Evolutionary conservation across 2,888 invertebrate species (phyloP).

Genomic region (Xestobium rufovillosum): DNA sequence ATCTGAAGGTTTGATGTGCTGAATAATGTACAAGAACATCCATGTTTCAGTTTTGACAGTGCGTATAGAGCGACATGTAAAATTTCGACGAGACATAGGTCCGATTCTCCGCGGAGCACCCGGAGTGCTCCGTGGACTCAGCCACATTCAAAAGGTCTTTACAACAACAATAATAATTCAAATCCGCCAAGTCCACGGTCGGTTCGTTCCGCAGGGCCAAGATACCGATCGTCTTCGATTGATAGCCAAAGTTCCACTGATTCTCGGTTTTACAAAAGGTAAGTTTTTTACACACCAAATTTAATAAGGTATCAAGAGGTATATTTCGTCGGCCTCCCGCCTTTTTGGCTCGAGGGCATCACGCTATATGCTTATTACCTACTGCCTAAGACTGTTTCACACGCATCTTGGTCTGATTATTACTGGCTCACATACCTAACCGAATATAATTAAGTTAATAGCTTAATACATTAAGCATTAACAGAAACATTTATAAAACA

Average conservation of each 20-base stretch:
- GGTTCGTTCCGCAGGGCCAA: constrained; percentile 60
- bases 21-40: no score
- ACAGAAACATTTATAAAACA: not conserved
- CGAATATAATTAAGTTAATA: no score
- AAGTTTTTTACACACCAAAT: no score
- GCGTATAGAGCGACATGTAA: constrained; percentile 48
- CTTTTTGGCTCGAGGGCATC: no score
- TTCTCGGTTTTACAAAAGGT: constrained; percentile 70
- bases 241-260: constrained; percentile 88
- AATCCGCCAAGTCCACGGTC: constrained; percentile 78
- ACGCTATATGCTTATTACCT: no score
- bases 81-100: constrained; percentile 45
- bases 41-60: constrained; percentile 43
- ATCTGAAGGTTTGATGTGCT: no score
- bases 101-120: constrained; percentile 72
- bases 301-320: no score
- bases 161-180: constrained; percentile 49
- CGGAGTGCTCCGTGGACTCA: constrained; percentile 76
- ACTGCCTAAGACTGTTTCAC: no score
- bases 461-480: no score
- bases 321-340: no score
- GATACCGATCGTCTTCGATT: constrained; percentile 70
- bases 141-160: constrained; percentile 63
- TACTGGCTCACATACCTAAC: no score
- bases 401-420: no score